These are phyloP conservation scores for Belgica antarctica DNA, from an alignment of 2,888 invertebrate species.

Conservation along the genomic window DNA sequence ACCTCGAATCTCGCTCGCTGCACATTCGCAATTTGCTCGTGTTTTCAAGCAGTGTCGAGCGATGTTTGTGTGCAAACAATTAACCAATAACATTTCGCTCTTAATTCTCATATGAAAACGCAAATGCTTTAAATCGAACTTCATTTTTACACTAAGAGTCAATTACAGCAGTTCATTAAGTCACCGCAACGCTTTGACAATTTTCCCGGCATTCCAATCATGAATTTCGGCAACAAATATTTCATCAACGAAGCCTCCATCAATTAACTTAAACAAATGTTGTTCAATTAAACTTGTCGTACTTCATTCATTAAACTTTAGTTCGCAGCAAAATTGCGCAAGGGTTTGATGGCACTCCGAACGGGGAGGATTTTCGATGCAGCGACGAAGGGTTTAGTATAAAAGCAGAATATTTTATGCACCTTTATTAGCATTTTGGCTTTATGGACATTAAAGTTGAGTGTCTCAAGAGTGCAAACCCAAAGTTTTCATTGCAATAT, in stretches of 20 bases:
- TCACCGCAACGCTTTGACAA: neutral
- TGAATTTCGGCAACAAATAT: neutral
- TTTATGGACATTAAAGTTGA: too few species aligned
- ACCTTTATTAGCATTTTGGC: too few species aligned
- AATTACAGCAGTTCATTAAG: constrained; percentile 1
- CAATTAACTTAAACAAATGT: neutral
- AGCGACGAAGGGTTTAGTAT: too few species aligned
- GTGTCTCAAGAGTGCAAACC: too few species aligned
- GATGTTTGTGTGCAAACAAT: neutral
- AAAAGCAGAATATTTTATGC: too few species aligned
- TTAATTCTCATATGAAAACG: neutral
- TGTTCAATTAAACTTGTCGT: too few species aligned
- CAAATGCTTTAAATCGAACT: neutral
- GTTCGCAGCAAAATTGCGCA: neutral
- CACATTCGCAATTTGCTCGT: neutral
- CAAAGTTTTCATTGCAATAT: too few species aligned
- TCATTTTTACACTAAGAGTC: neutral
- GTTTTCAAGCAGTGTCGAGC: too few species aligned
- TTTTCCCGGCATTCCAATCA: too few species aligned
- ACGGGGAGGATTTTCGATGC: too few species aligned
- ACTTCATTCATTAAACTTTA: constrained; percentile 1
- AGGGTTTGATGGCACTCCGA: neutral
- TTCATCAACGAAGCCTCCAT: neutral
- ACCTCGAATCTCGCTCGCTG: constrained; percentile 18
- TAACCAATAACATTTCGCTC: too few species aligned